These are phyloP conservation scores for Sebastes trivittatus DNA, from an alignment of 2,797 vertebrate species.

Conservation along the genomic window DNA sequence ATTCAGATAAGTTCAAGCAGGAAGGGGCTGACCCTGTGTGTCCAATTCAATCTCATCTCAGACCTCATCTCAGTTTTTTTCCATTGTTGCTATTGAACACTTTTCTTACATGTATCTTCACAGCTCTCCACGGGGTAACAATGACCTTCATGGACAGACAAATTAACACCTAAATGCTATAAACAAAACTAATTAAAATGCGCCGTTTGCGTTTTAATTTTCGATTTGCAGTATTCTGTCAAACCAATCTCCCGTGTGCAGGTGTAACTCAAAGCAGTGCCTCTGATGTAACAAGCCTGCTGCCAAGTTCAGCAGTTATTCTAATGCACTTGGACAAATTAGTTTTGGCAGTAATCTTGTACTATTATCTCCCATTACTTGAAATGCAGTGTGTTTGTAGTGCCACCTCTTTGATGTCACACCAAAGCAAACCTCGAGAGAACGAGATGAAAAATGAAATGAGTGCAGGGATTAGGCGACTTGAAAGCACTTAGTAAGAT, in stretches of 20 bases:
- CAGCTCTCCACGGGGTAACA: not conserved
- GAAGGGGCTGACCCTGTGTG: not conserved
- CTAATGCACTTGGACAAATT: conserved; percentile 44
- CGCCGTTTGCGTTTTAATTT: not conserved
- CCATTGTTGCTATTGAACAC: conserved; percentile 4
- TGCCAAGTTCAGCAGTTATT: conserved; percentile 38
- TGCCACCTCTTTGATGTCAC: conserved; percentile 63
- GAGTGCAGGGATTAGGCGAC: conserved; percentile 53
- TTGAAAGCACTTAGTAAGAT: conserved; percentile 56
- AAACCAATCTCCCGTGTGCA: conserved; percentile 3
- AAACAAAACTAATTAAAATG: not conserved
- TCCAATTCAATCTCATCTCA: conserved; percentile 5
- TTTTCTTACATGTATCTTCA: not conserved
- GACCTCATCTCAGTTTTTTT: not conserved
- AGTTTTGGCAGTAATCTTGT: conserved; percentile 53
- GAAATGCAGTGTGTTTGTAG: conserved; percentile 49
- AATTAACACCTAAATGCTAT: not conserved
- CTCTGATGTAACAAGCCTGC: conserved; percentile 22
- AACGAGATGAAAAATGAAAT: conserved; percentile 49
- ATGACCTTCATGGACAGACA: not conserved
- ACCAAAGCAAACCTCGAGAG: conserved; percentile 49
- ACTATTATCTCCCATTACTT: conserved; percentile 58
- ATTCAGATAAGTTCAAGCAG: conserved; percentile 16
- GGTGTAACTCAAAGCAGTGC: conserved; percentile 33
- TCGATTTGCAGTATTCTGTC: not conserved